phyloP scores from a whole-genome alignment of 2,113 vertebrate genomes.

The Cavia porcellus region DNA sequence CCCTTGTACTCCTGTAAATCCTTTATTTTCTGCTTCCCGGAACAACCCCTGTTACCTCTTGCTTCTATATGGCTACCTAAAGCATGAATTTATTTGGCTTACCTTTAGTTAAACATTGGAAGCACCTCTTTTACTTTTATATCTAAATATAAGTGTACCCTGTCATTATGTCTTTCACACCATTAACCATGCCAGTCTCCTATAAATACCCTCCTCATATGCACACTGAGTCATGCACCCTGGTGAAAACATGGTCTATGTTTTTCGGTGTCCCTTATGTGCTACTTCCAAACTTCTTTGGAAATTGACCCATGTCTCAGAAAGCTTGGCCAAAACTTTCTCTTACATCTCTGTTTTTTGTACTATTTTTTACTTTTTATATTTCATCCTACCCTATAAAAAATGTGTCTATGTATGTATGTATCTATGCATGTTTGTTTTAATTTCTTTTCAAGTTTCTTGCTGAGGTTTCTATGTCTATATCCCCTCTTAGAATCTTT shows the following conservation, averaged over 20 bases:
- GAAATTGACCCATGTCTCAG: not conserved
- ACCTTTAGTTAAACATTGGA: not conserved
- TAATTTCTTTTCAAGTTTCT: conserved; percentile 10
- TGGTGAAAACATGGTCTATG: not conserved
- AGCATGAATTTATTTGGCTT: not conserved
- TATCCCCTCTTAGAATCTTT: not conserved
- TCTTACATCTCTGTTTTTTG: not conserved
- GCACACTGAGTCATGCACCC: not conserved
- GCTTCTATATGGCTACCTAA: not conserved
- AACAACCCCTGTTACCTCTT: not conserved
- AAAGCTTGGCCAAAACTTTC: not conserved
- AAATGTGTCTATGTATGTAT: not conserved
- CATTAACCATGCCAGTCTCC: not conserved
- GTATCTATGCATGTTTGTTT: not conserved
- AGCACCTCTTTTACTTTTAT: not conserved
- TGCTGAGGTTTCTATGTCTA: conserved; percentile 15
- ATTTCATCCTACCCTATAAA: not conserved
- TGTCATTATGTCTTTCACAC: not conserved
- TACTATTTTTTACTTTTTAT: not conserved
- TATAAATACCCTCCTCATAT: not conserved
- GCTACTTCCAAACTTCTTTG: not conserved
- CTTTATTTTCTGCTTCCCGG: not conserved
- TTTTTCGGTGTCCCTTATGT: not conserved
- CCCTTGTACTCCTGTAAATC: not conserved
- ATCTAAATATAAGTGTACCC: not conserved